These are phyloP conservation scores for Callimorpha dominula DNA, from an alignment of 2,888 invertebrate species.

Conservation along the genomic window DNA sequence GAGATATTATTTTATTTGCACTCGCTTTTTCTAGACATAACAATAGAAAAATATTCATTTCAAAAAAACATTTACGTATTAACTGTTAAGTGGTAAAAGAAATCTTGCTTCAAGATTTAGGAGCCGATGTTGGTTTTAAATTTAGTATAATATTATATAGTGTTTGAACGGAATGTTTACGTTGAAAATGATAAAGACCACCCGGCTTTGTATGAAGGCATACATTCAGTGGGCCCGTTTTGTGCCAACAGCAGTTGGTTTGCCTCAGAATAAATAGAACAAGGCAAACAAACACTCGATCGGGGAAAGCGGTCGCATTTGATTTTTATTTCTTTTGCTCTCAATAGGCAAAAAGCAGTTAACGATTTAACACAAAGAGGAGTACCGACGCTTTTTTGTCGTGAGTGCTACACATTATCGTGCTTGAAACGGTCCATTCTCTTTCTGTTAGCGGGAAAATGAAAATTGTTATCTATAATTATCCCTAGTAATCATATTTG, in stretches of 20 bases:
- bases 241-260: slow-evolving; percentile 80
- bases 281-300: slow-evolving; percentile 77
- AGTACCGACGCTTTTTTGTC: slow-evolving; percentile 44
- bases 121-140: slow-evolving; percentile 72
- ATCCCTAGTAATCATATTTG: slow-evolving; percentile 15
- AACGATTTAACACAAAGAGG: slow-evolving; percentile 59
- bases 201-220: slow-evolving; percentile 73
- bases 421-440: slow-evolving; percentile 33
- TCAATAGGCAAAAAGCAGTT: slow-evolving; percentile 54
- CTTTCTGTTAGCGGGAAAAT: slow-evolving; percentile 37
- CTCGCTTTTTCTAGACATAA: slow-evolving; percentile 15
- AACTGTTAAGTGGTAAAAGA: slow-evolving; percentile 49
- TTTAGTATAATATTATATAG: slow-evolving; percentile 80
- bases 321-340: slow-evolving; percentile 59
- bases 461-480: slow-evolving; percentile 28
- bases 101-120: slow-evolving; percentile 45
- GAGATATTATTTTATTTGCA: slow-evolving; percentile 19
- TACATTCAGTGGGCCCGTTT: slow-evolving; percentile 67
- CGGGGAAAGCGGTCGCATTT: slow-evolving; percentile 73
- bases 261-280: slow-evolving; percentile 78
- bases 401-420: slow-evolving; percentile 43
- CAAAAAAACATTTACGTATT: slow-evolving; percentile 37
- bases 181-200: slow-evolving; percentile 85
- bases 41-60: slow-evolving; percentile 28
- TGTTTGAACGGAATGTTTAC: slow-evolving; percentile 77